Conservation (phyloP, 2,888 invertebrate genomes). For the Gymnocheta viridis region DNA sequence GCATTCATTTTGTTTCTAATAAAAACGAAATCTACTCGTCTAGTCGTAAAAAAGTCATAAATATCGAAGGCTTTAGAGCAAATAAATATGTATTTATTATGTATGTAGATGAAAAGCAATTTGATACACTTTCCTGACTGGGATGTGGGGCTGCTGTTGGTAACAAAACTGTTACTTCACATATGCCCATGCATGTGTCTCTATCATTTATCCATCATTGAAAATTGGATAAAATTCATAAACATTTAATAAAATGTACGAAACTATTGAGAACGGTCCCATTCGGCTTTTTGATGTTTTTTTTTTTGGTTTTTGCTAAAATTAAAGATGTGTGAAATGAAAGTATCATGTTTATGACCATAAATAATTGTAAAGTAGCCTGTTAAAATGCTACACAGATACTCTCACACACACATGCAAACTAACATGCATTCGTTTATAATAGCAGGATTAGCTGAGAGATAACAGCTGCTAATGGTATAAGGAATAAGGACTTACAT, state of each 20-base stretch:
- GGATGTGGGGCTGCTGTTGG: conserved; percentile 34
- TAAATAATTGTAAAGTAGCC: conserved; percentile 66
- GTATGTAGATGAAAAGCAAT: conserved; percentile 53
- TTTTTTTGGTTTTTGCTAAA: conserved; percentile 1
- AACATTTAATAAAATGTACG: conserved; percentile 47
- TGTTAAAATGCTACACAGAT: conserved; percentile 2
- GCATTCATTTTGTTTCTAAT: conserved; percentile 42
- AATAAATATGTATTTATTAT: too few relatives aligned
- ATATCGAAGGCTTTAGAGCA: conserved; percentile 57
- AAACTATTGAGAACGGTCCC: neutral
- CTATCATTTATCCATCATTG: conserved; percentile 58
- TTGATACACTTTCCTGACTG: conserved; percentile 57
- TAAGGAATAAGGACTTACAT: conserved; percentile 12
- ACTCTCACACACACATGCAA: neutral
- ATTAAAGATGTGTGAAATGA: conserved; percentile 52
- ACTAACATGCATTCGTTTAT: neutral
- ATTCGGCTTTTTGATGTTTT: neutral
- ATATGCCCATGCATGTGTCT: neutral
- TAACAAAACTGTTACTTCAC: neutral
- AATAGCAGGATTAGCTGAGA: conserved; percentile 50
- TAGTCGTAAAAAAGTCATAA: conserved; percentile 54
- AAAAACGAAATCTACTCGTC: conserved; percentile 33
- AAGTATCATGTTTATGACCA: conserved; percentile 66
- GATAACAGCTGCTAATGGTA: conserved; percentile 66
- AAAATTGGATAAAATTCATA: conserved; percentile 60